Base-by-base conservation (phyloP, 2,113 vertebrate species). In the Abramis brama region DNA sequence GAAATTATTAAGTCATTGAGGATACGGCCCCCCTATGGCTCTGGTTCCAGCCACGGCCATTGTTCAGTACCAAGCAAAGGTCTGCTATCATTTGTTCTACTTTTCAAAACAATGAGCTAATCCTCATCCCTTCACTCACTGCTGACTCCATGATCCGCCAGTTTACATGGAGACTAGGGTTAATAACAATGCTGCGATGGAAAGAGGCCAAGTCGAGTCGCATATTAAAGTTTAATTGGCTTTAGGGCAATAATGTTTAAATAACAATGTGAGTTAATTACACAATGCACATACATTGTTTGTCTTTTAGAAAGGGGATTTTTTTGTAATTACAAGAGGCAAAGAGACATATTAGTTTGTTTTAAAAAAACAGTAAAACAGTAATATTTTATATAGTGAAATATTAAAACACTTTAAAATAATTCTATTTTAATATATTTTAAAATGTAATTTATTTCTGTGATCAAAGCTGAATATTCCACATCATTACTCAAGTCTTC, bases 21-120 rank as follows among this genome's bases (percentile, higher is more conserved):
- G 93, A 85, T 25, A 86, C 2, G 60, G 88, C 89, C 89, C 88
- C 79, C 92, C 82, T 79, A 86, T 86, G 85, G 57, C 91, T 80
- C 73, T 87, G 88, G 82, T 82, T 86, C 66, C 73, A 81, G 85
- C 91, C 91, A 43, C 55, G 86, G 83, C 79, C 87, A 86, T 82
- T 87, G 85, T 82, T 87, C 91, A 71, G 83, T 90, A 90, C 89
- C 59, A 88, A 88, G 91, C 89, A 83, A 88, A 85, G 19, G 11
- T 66, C 85, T 84, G 66, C 78, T 66, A 60, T 30, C 52, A 86
- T 92, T 91, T 52, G 86, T 76, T 87, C 88, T 91, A 91, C 92
- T 92, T 76, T 89, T 90, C 90, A 90, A 83, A 91, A 87, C 91
- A 90, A 88, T 88, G 15, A 92, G 11, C 87, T 93, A 89, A 88